Evolutionary conservation across 2,113 vertebrate species (phyloP).

Genomic region (Chionodraco myersi): DNA sequence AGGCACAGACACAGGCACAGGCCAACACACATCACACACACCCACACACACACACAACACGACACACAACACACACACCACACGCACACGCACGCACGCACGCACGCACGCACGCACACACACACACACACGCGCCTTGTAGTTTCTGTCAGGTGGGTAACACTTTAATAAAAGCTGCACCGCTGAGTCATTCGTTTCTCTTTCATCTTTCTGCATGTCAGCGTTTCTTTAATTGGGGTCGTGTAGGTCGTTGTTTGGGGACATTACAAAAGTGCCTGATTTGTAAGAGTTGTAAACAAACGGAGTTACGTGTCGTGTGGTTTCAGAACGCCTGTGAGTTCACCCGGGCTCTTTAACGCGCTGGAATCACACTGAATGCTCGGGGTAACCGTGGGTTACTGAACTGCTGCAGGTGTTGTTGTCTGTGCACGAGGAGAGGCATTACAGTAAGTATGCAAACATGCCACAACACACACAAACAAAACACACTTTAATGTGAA

Average conservation of each 20-base stretch:
- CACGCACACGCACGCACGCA: no score
- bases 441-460: background rate
- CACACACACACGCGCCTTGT: no score
- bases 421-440: slow-evolving; percentile 2
- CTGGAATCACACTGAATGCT: background rate
- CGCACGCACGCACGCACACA: no score
- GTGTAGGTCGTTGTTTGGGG: background rate
- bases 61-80: no score
- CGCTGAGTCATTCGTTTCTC: background rate
- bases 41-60: no score
- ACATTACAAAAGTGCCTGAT: background rate
- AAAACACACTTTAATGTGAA: background rate
- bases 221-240: background rate
- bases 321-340: background rate
- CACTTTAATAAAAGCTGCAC: background rate
- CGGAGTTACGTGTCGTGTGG: no score
- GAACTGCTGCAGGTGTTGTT: background rate
- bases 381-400: background rate
- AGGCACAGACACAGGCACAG: no score
- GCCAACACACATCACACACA: no score
- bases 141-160: no score
- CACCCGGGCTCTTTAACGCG: background rate
- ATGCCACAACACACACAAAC: background rate
- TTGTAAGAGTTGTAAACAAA: background rate
- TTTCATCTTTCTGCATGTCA: slow-evolving; percentile 1